These are phyloP conservation scores for Melanotaenia parkinsoni DNA, from an alignment of 2,797 vertebrate species.

Conservation along the genomic window DNA sequence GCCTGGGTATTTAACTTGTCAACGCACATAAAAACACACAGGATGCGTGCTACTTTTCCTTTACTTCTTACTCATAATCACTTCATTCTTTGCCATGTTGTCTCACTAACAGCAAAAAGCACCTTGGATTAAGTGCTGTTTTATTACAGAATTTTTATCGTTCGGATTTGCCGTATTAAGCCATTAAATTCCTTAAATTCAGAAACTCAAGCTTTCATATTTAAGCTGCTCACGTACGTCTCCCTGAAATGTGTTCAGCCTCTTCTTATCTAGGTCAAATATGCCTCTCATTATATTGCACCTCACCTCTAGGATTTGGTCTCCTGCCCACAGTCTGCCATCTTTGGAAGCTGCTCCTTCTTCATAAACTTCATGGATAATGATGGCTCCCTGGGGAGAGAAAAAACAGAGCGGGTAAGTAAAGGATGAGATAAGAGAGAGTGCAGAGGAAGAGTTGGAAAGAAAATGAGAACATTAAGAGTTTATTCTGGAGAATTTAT, in stretches of 20 bases:
- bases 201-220: constrained; percentile 26
- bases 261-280: constrained; percentile 34
- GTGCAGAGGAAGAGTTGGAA: not conserved
- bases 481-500: constrained; percentile 4
- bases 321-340: constrained; percentile 96
- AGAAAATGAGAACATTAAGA: not conserved
- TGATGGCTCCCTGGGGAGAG: constrained; percentile 89
- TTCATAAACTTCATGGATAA: constrained; percentile 98
- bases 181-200: constrained; percentile 6
- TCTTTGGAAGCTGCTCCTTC: constrained; percentile 98
- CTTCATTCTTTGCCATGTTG: not conserved
- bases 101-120: not conserved
- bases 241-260: constrained; percentile 22
- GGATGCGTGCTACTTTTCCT: not conserved
- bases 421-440: not conserved
- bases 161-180: constrained; percentile 3
- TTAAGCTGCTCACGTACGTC: constrained; percentile 23
- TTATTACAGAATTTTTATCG: not conserved
- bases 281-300: constrained; percentile 25
- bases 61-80: constrained; percentile 13
- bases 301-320: constrained; percentile 95
- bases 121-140: not conserved
- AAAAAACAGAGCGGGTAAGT: not conserved
- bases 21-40: constrained; percentile 8
- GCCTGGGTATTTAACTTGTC: constrained; percentile 45